phyloP scores from a whole-genome alignment of 2,113 vertebrate genomes.

The Bombycilla garrulus region DNA sequence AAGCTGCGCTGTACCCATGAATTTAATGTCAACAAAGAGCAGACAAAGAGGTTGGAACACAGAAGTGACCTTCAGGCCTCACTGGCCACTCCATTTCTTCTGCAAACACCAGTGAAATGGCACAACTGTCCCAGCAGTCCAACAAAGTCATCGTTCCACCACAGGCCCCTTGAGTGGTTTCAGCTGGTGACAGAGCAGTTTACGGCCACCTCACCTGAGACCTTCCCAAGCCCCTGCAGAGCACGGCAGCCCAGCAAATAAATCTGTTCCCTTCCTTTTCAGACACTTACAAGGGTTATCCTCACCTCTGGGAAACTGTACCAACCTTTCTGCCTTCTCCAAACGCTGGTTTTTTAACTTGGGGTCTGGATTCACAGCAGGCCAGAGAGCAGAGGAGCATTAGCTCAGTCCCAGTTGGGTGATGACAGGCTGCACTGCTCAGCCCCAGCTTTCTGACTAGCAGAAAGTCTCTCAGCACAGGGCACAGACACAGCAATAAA shows the following conservation, averaged over 20 bases:
- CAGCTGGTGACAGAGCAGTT: neutral
- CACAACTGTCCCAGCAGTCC: neutral
- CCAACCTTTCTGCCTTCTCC: neutral
- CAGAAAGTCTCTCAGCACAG: neutral
- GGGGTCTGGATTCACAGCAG: neutral
- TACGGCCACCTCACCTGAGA: neutral
- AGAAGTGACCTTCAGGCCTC: neutral
- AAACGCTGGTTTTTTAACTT: neutral
- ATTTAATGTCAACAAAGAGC: neutral
- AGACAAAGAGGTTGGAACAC: neutral
- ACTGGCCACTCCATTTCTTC: neutral
- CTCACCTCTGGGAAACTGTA: neutral
- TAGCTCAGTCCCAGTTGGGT: neutral
- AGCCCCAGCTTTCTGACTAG: neutral
- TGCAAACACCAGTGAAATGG: neutral
- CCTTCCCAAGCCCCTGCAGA: neutral
- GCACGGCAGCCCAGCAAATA: rapidly evolving
- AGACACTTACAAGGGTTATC: neutral
- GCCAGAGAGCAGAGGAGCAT: neutral
- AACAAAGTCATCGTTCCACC: rapidly evolving
- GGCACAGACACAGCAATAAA: neutral
- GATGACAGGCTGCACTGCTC: neutral
- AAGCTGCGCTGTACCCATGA: rapidly evolving
- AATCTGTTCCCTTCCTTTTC: neutral
- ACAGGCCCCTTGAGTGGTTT: neutral